Conservation (phyloP, 92 coral and sea anemone species). For the Bergia sp. region DNA sequence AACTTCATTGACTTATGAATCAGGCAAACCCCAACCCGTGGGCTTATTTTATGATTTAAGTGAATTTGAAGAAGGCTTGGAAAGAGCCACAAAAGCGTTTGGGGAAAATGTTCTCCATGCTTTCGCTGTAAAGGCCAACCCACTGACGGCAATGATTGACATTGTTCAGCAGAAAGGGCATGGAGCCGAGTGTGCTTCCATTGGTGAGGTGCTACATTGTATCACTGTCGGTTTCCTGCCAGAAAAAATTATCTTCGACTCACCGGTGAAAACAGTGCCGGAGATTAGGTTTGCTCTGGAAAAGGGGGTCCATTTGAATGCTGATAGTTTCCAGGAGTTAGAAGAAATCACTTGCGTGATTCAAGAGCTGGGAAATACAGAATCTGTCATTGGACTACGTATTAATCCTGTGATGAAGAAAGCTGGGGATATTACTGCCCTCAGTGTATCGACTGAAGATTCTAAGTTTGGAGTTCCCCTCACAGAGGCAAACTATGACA, state of each 20-base stretch:
- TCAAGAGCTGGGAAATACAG: slow-evolving; percentile 54
- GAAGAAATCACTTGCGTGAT: slow-evolving; percentile 68
- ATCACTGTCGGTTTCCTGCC: slow-evolving; percentile 81
- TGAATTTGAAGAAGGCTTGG: slow-evolving; percentile 80
- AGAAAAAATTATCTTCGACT: slow-evolving; percentile 84
- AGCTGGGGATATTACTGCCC: slow-evolving; percentile 73
- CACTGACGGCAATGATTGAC: slow-evolving; percentile 70
- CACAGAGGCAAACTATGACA: slow-evolving; percentile 69
- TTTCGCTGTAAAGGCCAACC: slow-evolving; percentile 81
- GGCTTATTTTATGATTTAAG: slow-evolving; percentile 88
- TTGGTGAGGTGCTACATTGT: slow-evolving; percentile 81
- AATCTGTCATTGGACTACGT: slow-evolving; percentile 81
- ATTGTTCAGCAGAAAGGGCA: slow-evolving; percentile 71
- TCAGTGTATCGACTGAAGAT: slow-evolving; percentile 76
- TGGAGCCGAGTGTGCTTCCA: slow-evolving; percentile 96
- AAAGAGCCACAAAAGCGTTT: slow-evolving; percentile 76
- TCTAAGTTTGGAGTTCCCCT: slow-evolving; percentile 92
- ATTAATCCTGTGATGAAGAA: slow-evolving; percentile 77
- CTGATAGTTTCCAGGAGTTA: slow-evolving; percentile 86
- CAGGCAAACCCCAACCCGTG: slow-evolving; percentile 73
- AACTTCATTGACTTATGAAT: slow-evolving; percentile 53
- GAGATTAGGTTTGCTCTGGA: slow-evolving; percentile 86
- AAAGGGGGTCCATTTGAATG: slow-evolving; percentile 81
- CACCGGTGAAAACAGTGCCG: slow-evolving; percentile 82
- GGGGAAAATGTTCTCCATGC: slow-evolving; percentile 85